phyloP scores from a whole-genome alignment of 2,888 invertebrate species.

The Leptinotarsa tumamoca region DNA sequence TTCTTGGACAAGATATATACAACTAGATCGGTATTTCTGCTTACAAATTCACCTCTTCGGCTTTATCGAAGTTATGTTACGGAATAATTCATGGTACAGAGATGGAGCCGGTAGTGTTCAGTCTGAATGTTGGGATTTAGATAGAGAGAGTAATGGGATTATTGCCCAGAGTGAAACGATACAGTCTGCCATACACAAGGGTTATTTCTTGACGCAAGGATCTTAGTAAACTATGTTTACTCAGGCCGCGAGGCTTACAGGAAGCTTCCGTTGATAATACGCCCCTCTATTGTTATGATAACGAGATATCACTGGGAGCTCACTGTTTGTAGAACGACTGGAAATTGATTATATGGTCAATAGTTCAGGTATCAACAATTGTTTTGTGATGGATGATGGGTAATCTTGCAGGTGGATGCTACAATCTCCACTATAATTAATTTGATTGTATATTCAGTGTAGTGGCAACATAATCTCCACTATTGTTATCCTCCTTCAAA shows the following conservation, averaged over 20 bases:
- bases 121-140: conserved; percentile 42
- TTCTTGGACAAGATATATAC: background rate
- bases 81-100: conserved; percentile 40
- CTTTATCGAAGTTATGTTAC: conserved; percentile 35
- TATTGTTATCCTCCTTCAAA: too few species aligned
- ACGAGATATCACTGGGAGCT: conserved; percentile 49
- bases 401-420: background rate
- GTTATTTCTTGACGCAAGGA: conserved; percentile 50
- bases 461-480: too few species aligned
- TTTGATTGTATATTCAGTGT: background rate
- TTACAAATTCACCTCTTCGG: conserved; percentile 33
- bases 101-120: conserved; percentile 32
- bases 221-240: conserved; percentile 55
- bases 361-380: conserved; percentile 38
- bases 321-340: conserved; percentile 45
- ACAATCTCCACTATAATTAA: background rate
- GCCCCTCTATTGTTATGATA: conserved; percentile 53
- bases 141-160: conserved; percentile 43
- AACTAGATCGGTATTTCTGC: background rate
- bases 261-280: conserved; percentile 52
- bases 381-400: background rate
- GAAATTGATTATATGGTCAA: conserved; percentile 51
- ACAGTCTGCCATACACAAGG: conserved; percentile 42
- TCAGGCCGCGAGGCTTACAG: conserved; percentile 55
- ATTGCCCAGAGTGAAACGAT: conserved; percentile 46